These are phyloP conservation scores for Serilophus lunatus DNA, from an alignment of 2,113 vertebrate genomes.

Conservation along the genomic window DNA sequence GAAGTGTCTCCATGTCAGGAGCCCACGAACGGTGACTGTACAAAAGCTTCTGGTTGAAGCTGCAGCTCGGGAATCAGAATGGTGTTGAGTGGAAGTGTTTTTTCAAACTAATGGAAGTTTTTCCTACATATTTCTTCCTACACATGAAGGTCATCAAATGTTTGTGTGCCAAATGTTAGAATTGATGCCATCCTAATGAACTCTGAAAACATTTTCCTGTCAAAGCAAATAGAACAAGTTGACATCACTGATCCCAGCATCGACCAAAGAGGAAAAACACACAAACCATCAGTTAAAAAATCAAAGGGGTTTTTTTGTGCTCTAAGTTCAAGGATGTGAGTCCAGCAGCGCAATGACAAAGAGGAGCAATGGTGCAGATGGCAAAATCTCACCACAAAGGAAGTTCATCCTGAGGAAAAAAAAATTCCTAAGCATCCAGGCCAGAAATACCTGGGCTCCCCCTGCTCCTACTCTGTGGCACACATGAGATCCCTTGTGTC, in stretches of 20 bases:
- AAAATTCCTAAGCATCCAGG: neutral
- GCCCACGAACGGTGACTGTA: neutral
- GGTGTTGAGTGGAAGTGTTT: neutral
- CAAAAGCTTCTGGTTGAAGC: neutral
- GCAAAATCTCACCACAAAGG: neutral
- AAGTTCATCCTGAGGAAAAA: neutral
- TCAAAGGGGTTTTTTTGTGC: neutral
- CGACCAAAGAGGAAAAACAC: slow-evolving; percentile 58
- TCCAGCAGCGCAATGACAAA: slow-evolving; percentile 50
- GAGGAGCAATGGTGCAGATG: neutral
- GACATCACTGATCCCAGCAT: slow-evolving; percentile 66
- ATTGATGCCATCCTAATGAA: slow-evolving; percentile 70
- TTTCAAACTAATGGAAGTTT: slow-evolving; percentile 66
- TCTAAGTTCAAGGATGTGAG: slow-evolving; percentile 54
- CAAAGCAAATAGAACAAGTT: slow-evolving; percentile 64
- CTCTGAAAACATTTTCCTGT: slow-evolving; percentile 70
- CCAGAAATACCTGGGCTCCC: neutral
- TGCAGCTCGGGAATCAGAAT: neutral
- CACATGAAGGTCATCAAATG: slow-evolving; percentile 65
- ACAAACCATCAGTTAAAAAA: slow-evolving; percentile 64
- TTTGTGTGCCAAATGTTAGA: slow-evolving; percentile 61
- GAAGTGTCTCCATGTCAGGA: neutral
- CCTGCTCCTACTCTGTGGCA: neutral
- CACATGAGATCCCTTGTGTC: neutral
- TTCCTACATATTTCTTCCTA: slow-evolving; percentile 63